phyloP scores from a whole-genome alignment of 2,888 invertebrate species.

The Geotrupes spiniger region DNA sequence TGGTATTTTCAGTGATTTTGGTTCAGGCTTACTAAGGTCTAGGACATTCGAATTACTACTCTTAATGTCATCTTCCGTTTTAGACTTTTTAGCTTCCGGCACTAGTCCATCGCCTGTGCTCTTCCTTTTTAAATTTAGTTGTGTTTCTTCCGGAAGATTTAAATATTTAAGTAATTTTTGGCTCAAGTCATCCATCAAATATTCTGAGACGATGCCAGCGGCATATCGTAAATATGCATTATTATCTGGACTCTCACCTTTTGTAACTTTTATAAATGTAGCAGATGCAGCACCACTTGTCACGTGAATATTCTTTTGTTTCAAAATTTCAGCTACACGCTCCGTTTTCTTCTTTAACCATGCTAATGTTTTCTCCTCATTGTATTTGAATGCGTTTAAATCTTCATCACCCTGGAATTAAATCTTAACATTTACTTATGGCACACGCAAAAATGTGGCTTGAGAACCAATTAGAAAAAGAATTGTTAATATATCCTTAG shows the following conservation, averaged over 20 bases:
- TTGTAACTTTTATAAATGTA: slow-evolving; percentile 62
- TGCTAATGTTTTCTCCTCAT: slow-evolving; percentile 69
- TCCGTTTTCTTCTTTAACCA: slow-evolving; percentile 75
- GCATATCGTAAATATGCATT: slow-evolving; percentile 69
- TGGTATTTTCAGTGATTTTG: slow-evolving; percentile 43
- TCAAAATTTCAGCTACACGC: slow-evolving; percentile 62
- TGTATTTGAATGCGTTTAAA: slow-evolving; percentile 77
- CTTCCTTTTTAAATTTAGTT: slow-evolving; percentile 57
- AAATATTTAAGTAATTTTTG: slow-evolving; percentile 63
- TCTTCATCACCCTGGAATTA: slow-evolving; percentile 67
- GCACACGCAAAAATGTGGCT: slow-evolving; percentile 29
- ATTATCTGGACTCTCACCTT: slow-evolving; percentile 55
- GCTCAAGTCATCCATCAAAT: slow-evolving; percentile 67
- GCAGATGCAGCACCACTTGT: slow-evolving; percentile 71
- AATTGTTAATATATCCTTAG: background rate
- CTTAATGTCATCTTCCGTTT: slow-evolving; percentile 44
- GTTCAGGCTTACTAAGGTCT: slow-evolving; percentile 49
- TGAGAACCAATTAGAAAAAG: too few species aligned
- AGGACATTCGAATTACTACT: slow-evolving; percentile 47
- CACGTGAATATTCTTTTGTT: slow-evolving; percentile 70
- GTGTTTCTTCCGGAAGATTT: slow-evolving; percentile 61
- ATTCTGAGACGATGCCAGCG: slow-evolving; percentile 76
- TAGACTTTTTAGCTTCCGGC: slow-evolving; percentile 50
- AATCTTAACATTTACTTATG: too few species aligned
- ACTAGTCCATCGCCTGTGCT: slow-evolving; percentile 32